Conservation (phyloP, 2,888 invertebrate genomes). For the Hedychridium roseum region DNA sequence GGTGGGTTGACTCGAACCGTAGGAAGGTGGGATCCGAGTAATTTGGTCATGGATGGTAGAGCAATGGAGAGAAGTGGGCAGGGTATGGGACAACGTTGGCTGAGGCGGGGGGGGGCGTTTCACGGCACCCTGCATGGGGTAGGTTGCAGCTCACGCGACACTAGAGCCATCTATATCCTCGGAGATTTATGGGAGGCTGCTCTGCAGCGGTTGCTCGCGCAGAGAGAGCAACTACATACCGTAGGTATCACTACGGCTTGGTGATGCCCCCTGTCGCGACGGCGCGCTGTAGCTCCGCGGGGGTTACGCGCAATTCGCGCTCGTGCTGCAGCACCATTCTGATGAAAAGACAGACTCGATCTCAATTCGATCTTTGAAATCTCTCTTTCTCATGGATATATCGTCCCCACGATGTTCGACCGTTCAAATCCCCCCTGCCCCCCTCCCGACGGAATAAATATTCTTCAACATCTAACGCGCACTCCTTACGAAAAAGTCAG, state of each 20-base stretch:
- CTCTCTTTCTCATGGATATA: neutral
- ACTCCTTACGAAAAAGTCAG: too few relatives aligned
- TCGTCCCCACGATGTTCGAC: neutral
- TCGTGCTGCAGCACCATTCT: slow-evolving; percentile 52
- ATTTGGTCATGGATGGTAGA: slow-evolving; percentile 13
- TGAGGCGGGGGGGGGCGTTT: slow-evolving; percentile 55
- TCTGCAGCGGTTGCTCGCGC: slow-evolving; percentile 60
- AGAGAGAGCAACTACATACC: slow-evolving; percentile 57
- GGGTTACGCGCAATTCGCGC: slow-evolving; percentile 64
- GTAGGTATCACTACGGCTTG: slow-evolving; percentile 45
- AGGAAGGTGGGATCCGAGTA: neutral
- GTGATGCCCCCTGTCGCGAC: slow-evolving; percentile 60
- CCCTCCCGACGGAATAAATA: too few relatives aligned
- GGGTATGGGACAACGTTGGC: slow-evolving; percentile 38
- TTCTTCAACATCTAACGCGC: too few relatives aligned
- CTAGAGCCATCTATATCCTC: slow-evolving; percentile 64
- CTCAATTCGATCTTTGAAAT: slow-evolving; percentile 52
- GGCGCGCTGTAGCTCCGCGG: slow-evolving; percentile 61
- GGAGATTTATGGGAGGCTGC: slow-evolving; percentile 62
- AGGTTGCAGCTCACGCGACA: slow-evolving; percentile 62
- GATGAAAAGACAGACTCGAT: slow-evolving; percentile 59
- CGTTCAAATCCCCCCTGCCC: too few relatives aligned
- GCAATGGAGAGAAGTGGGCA: slow-evolving; percentile 36
- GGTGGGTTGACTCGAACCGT: too few relatives aligned
- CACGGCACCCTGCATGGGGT: slow-evolving; percentile 62